These are phyloP conservation scores for Cydia splendana DNA, from an alignment of 1,140 invertebrate genomes.

Conservation along the genomic window DNA sequence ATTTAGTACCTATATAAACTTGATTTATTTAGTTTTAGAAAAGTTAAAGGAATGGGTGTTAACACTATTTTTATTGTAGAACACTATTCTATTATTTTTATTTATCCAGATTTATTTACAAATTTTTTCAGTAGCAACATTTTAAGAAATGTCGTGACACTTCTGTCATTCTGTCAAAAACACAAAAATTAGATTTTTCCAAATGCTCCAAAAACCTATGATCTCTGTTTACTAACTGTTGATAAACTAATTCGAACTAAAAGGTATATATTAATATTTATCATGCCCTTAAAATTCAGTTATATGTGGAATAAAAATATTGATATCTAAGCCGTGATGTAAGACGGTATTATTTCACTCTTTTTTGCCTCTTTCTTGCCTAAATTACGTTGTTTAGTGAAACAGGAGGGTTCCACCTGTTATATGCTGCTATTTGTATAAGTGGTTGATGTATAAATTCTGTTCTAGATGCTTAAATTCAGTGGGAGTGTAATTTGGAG, in stretches of 20 bases:
- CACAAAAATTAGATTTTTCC: conserved; percentile 20
- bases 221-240: conserved; percentile 11
- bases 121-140: not conserved
- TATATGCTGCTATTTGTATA: not conserved
- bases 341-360: conserved; percentile 55
- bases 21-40: not conserved
- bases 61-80: no score
- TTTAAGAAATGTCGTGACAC: conserved; percentile 19
- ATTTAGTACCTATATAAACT: not conserved
- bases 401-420: not conserved
- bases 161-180: conserved; percentile 23
- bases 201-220: conserved; percentile 23
- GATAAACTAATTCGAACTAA: conserved; percentile 6
- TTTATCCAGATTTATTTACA: no score
- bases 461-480: conserved; percentile 75
- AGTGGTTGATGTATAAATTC: conserved; percentile 8
- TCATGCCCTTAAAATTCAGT: not conserved
- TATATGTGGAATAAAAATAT: not conserved
- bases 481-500: conserved; percentile 72
- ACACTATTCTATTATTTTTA: no score
- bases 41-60: not conserved
- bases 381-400: conserved; percentile 20
- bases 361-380: conserved; percentile 39
- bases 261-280: not conserved
- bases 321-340: conserved; percentile 59